phyloP scores from a whole-genome alignment of 2,797 vertebrate species.

The Nothura maculosa region DNA sequence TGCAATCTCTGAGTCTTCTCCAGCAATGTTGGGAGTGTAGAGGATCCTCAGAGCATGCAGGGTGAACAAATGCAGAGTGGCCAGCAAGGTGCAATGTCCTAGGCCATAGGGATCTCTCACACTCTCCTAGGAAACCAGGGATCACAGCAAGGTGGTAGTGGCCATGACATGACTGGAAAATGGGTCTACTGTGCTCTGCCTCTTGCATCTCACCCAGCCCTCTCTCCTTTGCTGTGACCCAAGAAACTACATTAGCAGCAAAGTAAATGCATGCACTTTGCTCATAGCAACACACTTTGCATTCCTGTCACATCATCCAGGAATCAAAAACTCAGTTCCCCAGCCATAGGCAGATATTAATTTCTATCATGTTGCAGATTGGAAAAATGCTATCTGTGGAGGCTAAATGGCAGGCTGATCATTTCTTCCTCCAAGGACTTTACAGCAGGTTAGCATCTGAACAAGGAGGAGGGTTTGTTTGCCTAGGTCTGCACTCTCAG shows the following conservation, averaged over 20 bases:
- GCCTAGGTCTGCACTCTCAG: neutral
- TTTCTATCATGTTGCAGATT: slow-evolving; percentile 26
- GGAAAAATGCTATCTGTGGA: neutral
- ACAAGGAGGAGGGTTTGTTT: neutral
- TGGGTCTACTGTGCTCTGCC: neutral
- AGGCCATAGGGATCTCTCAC: neutral
- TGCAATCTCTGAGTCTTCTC: neutral
- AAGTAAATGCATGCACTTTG: neutral
- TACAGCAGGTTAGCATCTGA: neutral
- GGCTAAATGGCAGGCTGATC: neutral
- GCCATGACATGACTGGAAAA: neutral
- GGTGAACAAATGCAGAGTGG: neutral
- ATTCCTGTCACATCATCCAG: neutral
- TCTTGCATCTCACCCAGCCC: neutral
- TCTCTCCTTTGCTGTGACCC: neutral
- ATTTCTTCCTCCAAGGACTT: neutral
- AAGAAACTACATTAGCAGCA: neutral
- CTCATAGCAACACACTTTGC: neutral
- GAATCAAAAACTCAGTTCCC: neutral
- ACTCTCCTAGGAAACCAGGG: neutral
- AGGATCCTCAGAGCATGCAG: neutral
- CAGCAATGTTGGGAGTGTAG: neutral
- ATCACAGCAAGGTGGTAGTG: neutral
- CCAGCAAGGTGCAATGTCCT: neutral
- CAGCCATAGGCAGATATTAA: slow-evolving; percentile 4